Evolutionary conservation across 2,797 vertebrate genomes (phyloP).

Genomic region (Eupleurogrammus muticus): DNA sequence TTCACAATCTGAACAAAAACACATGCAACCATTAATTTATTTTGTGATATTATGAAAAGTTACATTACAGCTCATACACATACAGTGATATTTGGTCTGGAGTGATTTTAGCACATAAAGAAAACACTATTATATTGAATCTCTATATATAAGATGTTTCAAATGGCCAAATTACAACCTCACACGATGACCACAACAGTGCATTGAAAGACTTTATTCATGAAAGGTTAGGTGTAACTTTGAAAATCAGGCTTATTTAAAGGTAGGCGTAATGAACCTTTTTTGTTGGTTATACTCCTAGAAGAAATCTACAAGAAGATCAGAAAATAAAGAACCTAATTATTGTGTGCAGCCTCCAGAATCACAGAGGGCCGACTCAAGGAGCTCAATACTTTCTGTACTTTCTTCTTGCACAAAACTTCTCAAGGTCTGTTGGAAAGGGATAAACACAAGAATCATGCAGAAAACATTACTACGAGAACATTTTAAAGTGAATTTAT

Average conservation of each 20-base stretch:
- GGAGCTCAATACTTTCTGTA: no score
- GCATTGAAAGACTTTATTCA: slow-evolving; percentile 69
- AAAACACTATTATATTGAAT: background rate
- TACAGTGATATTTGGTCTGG: background rate
- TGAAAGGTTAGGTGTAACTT: slow-evolving; percentile 42
- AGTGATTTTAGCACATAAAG: background rate
- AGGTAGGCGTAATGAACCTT: slow-evolving; percentile 4
- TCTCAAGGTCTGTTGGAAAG: slow-evolving; percentile 84
- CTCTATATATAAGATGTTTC: background rate
- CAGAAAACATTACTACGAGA: background rate
- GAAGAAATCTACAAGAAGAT: slow-evolving; percentile 21
- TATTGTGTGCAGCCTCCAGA: no score
- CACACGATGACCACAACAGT: slow-evolving; percentile 6
- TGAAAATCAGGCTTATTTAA: slow-evolving; percentile 22
- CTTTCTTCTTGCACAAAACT: slow-evolving; percentile 74
- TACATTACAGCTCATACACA: background rate
- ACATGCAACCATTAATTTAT: no score
- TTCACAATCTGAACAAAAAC: no score
- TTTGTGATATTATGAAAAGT: background rate
- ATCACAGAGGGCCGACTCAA: slow-evolving; percentile 7
- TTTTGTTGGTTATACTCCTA: background rate
- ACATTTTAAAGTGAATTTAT: background rate
- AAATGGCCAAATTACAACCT: background rate
- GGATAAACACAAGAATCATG: slow-evolving; percentile 17
- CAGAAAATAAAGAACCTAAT: slow-evolving; percentile 32